phyloP scores from a whole-genome alignment of 2,888 invertebrate species.

The Anticlea derivata region DNA sequence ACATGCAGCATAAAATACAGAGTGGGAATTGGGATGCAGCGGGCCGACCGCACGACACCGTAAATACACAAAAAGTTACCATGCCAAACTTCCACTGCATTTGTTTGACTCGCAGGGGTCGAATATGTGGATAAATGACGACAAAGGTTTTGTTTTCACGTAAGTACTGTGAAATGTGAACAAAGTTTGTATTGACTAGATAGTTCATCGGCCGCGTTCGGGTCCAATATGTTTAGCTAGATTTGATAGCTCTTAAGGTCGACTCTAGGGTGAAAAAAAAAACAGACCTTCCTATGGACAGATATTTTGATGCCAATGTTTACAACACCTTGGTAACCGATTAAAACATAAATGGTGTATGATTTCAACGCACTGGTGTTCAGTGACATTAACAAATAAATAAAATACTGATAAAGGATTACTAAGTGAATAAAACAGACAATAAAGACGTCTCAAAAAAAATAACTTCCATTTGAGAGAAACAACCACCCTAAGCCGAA shows the following conservation, averaged over 20 bases:
- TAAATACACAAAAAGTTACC: slow-evolving; percentile 74
- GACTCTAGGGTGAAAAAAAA: too few relatives aligned
- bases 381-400: neutral
- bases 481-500: slow-evolving; percentile 32
- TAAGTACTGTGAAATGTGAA: too few relatives aligned
- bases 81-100: slow-evolving; percentile 74
- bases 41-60: slow-evolving; percentile 52
- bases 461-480: slow-evolving; percentile 21
- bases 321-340: neutral
- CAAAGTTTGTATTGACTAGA: slow-evolving; percentile 40
- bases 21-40: slow-evolving; percentile 54
- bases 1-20: slow-evolving; percentile 45
- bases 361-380: neutral
- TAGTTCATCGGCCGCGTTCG: too few relatives aligned
- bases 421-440: slow-evolving; percentile 11
- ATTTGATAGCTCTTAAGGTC: too few relatives aligned
- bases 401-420: slow-evolving; percentile 6
- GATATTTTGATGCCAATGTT: too few relatives aligned
- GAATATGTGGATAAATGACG: slow-evolving; percentile 54
- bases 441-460: slow-evolving; percentile 20
- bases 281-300: too few relatives aligned
- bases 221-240: too few relatives aligned
- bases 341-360: too few relatives aligned
- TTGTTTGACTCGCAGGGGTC: slow-evolving; percentile 67
- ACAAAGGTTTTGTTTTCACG: slow-evolving; percentile 43